Percentiles rank a stretch among this genome's conserved stretches.
phyloP scores from a whole-genome alignment of 2,113 vertebrate species.

The Saccopteryx bilineata region DNA sequence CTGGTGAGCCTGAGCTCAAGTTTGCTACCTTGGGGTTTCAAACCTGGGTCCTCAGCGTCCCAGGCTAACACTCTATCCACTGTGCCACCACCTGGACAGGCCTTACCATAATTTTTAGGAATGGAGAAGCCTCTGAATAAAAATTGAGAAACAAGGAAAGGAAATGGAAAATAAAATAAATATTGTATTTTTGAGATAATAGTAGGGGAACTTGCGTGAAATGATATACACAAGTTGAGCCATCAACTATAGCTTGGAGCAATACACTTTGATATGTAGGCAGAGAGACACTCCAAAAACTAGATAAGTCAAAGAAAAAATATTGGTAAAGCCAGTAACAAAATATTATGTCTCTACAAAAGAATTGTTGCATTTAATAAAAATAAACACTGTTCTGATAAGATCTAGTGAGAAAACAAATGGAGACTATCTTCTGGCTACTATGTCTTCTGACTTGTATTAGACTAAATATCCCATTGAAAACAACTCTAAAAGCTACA shows the following conservation, averaged over 20 bases:
- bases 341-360: not conserved
- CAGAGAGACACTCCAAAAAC: not conserved
- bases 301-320: not conserved
- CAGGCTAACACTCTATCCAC: no score
- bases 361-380: not conserved
- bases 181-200: not conserved
- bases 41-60: no score
- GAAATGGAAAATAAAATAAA: not conserved
- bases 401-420: slow-evolving; percentile 2
- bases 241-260: not conserved
- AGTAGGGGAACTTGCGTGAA: not conserved
- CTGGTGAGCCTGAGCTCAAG: no score
- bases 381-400: slow-evolving; percentile 10
- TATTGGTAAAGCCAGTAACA: not conserved
- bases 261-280: not conserved
- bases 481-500: not conserved
- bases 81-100: no score
- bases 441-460: not conserved
- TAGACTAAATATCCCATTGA: not conserved
- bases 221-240: not conserved
- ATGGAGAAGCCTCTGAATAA: not conserved
- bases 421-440: not conserved
- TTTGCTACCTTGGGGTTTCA: no score
- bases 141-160: not conserved
- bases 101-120: not conserved